Evolutionary conservation across 2,797 vertebrate species (phyloP).

Genomic region (Tolypeutes matacus): DNA sequence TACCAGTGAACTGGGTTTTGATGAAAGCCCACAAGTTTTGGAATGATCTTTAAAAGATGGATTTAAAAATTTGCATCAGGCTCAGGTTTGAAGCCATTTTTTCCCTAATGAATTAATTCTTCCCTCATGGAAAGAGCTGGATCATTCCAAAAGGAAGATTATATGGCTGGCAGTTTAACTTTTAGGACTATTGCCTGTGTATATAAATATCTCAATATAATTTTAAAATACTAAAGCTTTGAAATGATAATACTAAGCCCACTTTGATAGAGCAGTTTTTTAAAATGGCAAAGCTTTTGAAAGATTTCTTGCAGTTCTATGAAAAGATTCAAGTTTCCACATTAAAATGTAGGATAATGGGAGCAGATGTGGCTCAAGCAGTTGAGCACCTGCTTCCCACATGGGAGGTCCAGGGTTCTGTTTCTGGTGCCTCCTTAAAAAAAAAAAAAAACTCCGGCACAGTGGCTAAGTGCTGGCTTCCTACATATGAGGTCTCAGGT

Average conservation of each 20-base stretch:
- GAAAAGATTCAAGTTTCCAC: constrained; percentile 4
- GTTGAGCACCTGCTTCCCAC: too few relatives aligned
- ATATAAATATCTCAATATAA: neutral
- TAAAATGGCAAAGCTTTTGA: neutral
- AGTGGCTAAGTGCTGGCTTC: too few relatives aligned
- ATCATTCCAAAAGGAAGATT: neutral
- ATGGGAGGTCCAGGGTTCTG: too few relatives aligned
- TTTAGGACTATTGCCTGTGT: neutral
- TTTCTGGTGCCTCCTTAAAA: too few relatives aligned
- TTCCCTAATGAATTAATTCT: constrained; percentile 1
- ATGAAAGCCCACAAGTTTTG: neutral
- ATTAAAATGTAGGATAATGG: neutral
- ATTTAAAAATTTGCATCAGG: neutral
- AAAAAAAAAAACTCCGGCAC: too few relatives aligned
- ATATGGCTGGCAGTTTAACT: neutral
- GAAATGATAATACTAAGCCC: constrained; percentile 19
- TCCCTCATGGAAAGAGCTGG: neutral
- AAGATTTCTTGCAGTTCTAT: neutral
- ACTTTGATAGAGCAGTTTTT: neutral
- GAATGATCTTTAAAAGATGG: neutral
- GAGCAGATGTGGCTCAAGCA: too few relatives aligned
- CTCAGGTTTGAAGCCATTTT: neutral
- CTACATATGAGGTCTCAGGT: too few relatives aligned
- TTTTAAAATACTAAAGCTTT: constrained; percentile 15
- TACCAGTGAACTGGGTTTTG: neutral